phyloP scores from a whole-genome alignment of 2,888 invertebrate species.

The Pristionchus maxplancki region DNA sequence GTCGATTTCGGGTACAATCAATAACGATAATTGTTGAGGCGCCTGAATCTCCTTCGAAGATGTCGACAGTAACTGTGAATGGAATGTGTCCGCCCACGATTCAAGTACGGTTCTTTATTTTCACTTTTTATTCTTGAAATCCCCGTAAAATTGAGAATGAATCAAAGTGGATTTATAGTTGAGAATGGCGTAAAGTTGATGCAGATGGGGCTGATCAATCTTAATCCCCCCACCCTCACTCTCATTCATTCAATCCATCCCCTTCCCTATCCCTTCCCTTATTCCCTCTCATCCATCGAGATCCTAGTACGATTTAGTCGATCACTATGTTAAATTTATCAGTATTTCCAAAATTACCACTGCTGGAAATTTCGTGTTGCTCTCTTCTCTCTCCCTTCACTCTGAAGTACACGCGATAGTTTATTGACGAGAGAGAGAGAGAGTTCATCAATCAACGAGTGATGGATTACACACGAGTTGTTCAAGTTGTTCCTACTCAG shows the following conservation, averaged over 20 bases:
- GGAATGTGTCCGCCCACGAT: slow-evolving; percentile 9
- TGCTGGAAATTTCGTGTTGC: background rate
- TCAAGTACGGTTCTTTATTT: background rate
- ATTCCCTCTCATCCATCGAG: background rate
- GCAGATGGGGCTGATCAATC: slow-evolving; percentile 15
- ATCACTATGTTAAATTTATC: background rate
- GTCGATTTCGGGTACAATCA: no score
- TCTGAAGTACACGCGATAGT: background rate
- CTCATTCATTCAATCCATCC: background rate
- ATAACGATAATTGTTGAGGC: background rate
- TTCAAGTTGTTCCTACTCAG: background rate
- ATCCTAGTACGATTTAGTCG: slow-evolving; percentile 1
- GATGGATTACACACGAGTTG: slow-evolving; percentile 9
- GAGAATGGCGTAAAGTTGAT: background rate
- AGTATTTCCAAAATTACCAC: background rate
- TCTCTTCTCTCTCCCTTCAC: background rate
- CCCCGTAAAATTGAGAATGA: background rate
- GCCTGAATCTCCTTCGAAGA: slow-evolving; percentile 47
- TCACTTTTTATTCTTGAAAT: no score
- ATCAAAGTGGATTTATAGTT: background rate
- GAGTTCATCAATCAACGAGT: slow-evolving; percentile 10
- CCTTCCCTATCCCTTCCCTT: background rate
- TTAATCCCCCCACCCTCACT: slow-evolving; percentile 16
- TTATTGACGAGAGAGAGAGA: background rate
- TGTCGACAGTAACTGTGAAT: slow-evolving; percentile 43